Percentiles rank a stretch among this genome's conserved stretches.
Evolutionary conservation across 2,888 invertebrate genomes (phyloP).

Genomic region (Epinotia demarniana): DNA sequence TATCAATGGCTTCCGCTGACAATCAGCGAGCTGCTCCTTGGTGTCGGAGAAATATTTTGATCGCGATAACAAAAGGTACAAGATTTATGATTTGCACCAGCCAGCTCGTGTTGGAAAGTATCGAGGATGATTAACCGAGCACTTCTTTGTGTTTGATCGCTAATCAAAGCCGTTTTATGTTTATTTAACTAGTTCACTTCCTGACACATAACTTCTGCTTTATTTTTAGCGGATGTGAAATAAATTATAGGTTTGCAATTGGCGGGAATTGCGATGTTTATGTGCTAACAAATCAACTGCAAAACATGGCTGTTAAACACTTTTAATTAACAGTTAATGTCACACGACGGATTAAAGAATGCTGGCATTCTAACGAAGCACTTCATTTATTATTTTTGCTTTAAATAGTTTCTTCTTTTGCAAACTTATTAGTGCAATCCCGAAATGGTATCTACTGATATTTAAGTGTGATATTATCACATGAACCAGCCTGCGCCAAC

Average conservation of each 20-base stretch:
- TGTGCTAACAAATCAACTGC: slow-evolving; percentile 5
- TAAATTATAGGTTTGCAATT: slow-evolving; percentile 11
- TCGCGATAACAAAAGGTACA: slow-evolving; percentile 55
- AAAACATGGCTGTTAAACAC: slow-evolving; percentile 9
- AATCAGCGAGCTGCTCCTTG: slow-evolving; percentile 54
- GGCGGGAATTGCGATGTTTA: slow-evolving; percentile 17
- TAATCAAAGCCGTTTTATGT: slow-evolving; percentile 23
- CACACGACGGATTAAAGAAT: background rate
- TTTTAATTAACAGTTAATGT: slow-evolving; percentile 14
- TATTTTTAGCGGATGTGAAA: slow-evolving; percentile 27
- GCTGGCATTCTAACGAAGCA: background rate
- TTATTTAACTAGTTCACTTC: slow-evolving; percentile 32
- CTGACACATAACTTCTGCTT: slow-evolving; percentile 30
- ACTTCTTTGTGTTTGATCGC: slow-evolving; percentile 22
- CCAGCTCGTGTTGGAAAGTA: slow-evolving; percentile 56
- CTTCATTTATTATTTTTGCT: background rate
- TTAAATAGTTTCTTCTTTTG: no score
- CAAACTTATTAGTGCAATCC: background rate
- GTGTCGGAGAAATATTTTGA: slow-evolving; percentile 57
- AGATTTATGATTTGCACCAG: slow-evolving; percentile 60
- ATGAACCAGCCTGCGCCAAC: background rate
- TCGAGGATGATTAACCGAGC: slow-evolving; percentile 48
- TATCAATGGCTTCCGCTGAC: slow-evolving; percentile 65
- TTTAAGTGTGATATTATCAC: background rate
- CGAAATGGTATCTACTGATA: background rate